These are phyloP conservation scores for Oryzias melastigma DNA, from an alignment of 2,113 vertebrate species.

Conservation along the genomic window DNA sequence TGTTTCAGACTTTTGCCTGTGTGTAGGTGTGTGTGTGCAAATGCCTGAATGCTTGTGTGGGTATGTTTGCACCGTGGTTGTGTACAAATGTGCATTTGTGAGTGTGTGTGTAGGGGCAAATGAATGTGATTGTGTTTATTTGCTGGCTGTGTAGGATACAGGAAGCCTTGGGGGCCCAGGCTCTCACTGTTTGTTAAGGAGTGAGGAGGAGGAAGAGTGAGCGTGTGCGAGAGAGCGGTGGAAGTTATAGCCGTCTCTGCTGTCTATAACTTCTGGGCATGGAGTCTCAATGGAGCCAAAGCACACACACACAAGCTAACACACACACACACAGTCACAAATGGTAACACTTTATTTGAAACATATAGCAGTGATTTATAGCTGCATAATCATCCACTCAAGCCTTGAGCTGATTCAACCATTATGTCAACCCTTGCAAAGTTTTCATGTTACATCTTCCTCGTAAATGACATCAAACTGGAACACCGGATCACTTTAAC, in stretches of 20 bases:
- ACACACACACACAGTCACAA: slow-evolving; percentile 19
- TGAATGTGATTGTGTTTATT: slow-evolving; percentile 78
- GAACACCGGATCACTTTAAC: slow-evolving; percentile 24
- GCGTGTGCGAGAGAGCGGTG: slow-evolving; percentile 38
- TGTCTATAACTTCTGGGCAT: slow-evolving; percentile 81
- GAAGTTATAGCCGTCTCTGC: slow-evolving; percentile 74
- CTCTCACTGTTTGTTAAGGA: slow-evolving; percentile 78
- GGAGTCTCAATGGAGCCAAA: slow-evolving; percentile 73
- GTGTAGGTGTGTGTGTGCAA: slow-evolving; percentile 34
- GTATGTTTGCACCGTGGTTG: slow-evolving; percentile 34
- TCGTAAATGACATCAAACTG: slow-evolving; percentile 32
- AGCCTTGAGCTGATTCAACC: slow-evolving; percentile 49
- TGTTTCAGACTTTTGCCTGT: slow-evolving; percentile 20
- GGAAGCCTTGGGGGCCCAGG: slow-evolving; percentile 79
- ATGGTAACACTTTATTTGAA: slow-evolving; percentile 57
- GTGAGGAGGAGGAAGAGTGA: slow-evolving; percentile 73
- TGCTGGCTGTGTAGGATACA: slow-evolving; percentile 75
- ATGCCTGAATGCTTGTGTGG: slow-evolving; percentile 33
- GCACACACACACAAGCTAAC: slow-evolving; percentile 27
- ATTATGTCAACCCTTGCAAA: slow-evolving; percentile 35
- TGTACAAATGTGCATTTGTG: slow-evolving; percentile 30
- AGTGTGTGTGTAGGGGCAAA: slow-evolving; percentile 57
- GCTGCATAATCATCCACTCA: slow-evolving; percentile 42
- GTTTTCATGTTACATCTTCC: slow-evolving; percentile 49
- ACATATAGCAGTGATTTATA: slow-evolving; percentile 54